Evolutionary conservation across 2,113 vertebrate genomes (phyloP).

Genomic region (Merops nubicus): DNA sequence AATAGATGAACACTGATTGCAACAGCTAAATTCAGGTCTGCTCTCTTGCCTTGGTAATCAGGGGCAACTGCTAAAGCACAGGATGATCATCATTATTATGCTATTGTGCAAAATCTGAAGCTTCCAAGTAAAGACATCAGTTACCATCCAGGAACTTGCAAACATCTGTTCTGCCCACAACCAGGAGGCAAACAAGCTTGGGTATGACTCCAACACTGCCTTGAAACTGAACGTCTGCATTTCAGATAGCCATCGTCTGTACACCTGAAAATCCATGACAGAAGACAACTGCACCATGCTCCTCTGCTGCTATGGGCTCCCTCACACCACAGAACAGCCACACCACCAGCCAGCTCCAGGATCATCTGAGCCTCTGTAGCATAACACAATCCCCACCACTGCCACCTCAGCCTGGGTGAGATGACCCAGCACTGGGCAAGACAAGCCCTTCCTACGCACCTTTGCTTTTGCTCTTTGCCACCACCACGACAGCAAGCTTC

Average conservation of each 20-base stretch:
- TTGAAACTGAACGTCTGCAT: background rate
- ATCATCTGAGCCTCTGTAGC: background rate
- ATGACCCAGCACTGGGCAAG: background rate
- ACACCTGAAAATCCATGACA: fast-evolving
- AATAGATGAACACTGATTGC: background rate
- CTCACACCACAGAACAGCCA: fast-evolving
- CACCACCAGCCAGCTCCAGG: background rate
- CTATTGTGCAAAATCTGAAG: background rate
- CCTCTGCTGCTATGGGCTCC: background rate
- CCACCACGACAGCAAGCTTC: fast-evolving
- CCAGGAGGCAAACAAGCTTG: background rate
- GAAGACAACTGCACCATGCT: fast-evolving
- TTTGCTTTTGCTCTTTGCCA: background rate
- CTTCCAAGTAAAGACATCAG: background rate
- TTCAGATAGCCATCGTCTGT: background rate
- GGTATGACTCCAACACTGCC: fast-evolving
- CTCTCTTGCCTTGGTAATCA: background rate
- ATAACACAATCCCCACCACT: background rate
- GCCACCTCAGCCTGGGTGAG: fast-evolving
- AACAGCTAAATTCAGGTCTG: background rate
- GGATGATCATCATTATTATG: background rate
- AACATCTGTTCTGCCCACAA: background rate
- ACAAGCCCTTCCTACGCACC: fast-evolving
- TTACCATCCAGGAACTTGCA: background rate
- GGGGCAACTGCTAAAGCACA: background rate